phyloP scores from a whole-genome alignment of 2,113 vertebrate genomes.

The Leuciscus idus region DNA sequence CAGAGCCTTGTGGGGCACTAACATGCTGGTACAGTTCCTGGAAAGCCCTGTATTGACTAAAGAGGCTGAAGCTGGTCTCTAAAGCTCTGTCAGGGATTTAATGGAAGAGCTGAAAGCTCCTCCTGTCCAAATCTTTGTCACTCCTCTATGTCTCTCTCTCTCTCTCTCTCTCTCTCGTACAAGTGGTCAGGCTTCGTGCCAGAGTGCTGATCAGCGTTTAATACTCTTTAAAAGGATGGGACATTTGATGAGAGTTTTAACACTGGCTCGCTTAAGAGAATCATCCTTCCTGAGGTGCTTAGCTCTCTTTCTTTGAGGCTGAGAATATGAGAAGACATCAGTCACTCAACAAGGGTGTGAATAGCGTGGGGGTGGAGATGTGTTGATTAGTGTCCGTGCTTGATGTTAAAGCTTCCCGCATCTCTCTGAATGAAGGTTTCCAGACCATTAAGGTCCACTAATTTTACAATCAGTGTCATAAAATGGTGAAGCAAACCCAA shows the following conservation, averaged over 20 bases:
- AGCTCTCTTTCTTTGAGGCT: background rate
- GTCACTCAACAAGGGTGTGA: constrained; percentile 15
- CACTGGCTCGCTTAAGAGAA: background rate
- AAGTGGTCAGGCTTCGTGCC: constrained; percentile 20
- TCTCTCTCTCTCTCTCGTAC: background rate
- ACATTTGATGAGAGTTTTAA: constrained; percentile 41
- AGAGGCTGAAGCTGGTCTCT: background rate
- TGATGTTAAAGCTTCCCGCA: background rate
- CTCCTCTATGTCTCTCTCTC: background rate
- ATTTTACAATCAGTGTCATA: background rate
- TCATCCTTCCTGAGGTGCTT: background rate
- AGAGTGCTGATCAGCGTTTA: constrained; percentile 29
- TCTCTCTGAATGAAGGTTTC: constrained; percentile 14
- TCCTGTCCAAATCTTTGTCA: constrained; percentile 28
- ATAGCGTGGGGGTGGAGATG: constrained; percentile 10
- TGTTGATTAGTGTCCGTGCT: constrained; percentile 2
- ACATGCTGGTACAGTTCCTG: constrained; percentile 19
- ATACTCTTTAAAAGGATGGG: constrained; percentile 34
- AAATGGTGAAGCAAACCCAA: background rate
- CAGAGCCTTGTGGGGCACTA: background rate
- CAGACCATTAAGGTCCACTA: background rate
- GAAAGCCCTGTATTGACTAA: constrained; percentile 25
- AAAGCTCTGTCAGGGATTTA: constrained; percentile 24
- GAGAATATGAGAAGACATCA: constrained; percentile 27
- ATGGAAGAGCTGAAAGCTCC: constrained; percentile 16